Evolutionary conservation across 1,140 invertebrate species (phyloP).

Genomic region (Drosophila truncata): DNA sequence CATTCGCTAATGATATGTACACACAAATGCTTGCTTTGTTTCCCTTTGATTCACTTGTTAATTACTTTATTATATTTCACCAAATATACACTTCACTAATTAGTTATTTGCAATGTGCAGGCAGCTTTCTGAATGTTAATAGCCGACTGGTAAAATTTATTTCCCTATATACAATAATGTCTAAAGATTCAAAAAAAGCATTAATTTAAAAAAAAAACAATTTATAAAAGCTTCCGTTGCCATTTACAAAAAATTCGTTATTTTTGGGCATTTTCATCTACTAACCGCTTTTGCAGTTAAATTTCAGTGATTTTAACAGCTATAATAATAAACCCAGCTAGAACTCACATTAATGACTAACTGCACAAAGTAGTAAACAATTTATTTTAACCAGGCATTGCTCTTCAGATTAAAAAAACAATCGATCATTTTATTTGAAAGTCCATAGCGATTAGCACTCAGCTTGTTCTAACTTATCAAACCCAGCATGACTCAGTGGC

Average conservation of each 20-base stretch:
- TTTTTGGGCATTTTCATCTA: neutral
- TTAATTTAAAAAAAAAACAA: too few species aligned
- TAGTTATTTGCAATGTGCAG: conserved; percentile 1
- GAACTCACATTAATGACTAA: neutral
- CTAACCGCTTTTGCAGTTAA: neutral
- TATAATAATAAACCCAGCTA: neutral
- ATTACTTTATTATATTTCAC: conserved; percentile 15
- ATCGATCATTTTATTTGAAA: conserved; percentile 17
- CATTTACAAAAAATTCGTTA: too few species aligned
- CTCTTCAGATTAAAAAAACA: conserved; percentile 21
- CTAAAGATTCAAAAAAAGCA: neutral
- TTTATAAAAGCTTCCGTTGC: neutral
- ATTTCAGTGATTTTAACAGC: neutral
- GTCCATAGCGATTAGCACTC: neutral
- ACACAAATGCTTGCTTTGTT: conserved; percentile 5
- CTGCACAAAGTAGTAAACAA: neutral
- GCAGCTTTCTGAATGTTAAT: neutral
- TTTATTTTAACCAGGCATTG: conserved; percentile 4
- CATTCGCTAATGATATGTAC: conserved; percentile 16
- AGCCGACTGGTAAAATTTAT: neutral
- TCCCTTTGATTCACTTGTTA: conserved; percentile 12
- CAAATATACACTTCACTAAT: neutral
- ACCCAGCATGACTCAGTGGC: conserved; percentile 1
- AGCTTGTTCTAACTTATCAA: conserved; percentile 1
- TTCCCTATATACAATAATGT: neutral